phyloP scores from a whole-genome alignment of 2,113 vertebrate species.

The Centropus unirufus region DNA sequence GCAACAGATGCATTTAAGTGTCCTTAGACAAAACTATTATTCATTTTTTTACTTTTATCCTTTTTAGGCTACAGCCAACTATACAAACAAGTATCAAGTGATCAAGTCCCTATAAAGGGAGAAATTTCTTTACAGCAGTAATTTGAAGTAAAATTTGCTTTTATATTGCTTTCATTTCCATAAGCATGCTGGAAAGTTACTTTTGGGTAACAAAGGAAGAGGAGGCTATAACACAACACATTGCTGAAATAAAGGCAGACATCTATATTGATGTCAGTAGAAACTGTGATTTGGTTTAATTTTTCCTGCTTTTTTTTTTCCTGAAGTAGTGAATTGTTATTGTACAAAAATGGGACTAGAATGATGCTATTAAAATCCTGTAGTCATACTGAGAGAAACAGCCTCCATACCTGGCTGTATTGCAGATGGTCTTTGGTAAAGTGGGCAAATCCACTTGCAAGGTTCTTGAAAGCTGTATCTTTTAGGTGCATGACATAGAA shows the following conservation, averaged over 20 bases:
- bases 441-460: neutral
- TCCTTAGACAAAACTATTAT: neutral
- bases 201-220: neutral
- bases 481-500: neutral
- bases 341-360: neutral
- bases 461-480: neutral
- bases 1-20: neutral
- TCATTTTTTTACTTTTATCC: neutral
- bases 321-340: neutral
- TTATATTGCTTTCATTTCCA: neutral
- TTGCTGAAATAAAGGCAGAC: neutral
- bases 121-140: neutral
- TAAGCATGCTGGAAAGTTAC: neutral
- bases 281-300: neutral
- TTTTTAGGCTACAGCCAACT: neutral
- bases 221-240: neutral
- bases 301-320: neutral
- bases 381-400: neutral
- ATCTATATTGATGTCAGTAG: neutral
- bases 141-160: neutral
- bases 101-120: neutral
- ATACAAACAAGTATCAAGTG: neutral
- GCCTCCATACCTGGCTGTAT: neutral
- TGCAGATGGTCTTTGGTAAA: neutral
- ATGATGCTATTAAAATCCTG: neutral